Base-by-base conservation (phyloP, 2,797 vertebrate genomes). In the Gymnopithys bicolor region DNA sequence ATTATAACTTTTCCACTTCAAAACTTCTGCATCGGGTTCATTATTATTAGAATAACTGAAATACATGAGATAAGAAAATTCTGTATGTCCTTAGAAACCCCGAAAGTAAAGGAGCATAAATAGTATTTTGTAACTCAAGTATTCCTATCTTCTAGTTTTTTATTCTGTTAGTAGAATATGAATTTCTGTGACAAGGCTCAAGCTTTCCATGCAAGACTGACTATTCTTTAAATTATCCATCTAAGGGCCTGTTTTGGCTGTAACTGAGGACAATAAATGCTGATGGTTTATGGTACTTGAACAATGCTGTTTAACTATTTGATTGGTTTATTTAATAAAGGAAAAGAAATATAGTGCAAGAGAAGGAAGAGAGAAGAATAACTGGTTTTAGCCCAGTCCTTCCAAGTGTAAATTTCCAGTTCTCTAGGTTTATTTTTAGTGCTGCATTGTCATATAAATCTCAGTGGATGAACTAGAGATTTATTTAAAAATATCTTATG, bases 1-100 rank as follows among this genome's bases (percentile, higher is more conserved):
- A 53, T 93, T 39, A 48, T 66, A 53, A 71, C 13, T 88, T 92
- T 95, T 92, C 33, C 33, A 41, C 30, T 89, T 97, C 19, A 79
- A 14, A 84, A 56, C 11, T 76, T 88, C 16, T 53, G 4, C 63
- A 35, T 63, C 18, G 78, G n/a, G 22, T 86, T 88, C 94, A 71
- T 66, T 87, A 27, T 60, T 85, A 76, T 85, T 83, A 70, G 33
- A 90, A 43, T 18, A 67, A 68, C n/a, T 69, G 16, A 56, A 90
- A 33, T 58, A 63, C 4, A 1, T 11, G 35, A 74, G 64, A 68
- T 33, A 74, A 89, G 11, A 74, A 70, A 69, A 74, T 32, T 33
- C 21, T 52, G 1, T 71, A 6, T 80, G 33, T 84, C 33, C n/a
- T 86, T 74, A 53, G 21, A 56, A 39, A 14, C 21, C 1, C 2